Evolutionary conservation across 2,113 vertebrate genomes (phyloP), one percentile per base, ranked within the genome.

Genomic region (Muntiacus reevesi): DNA sequence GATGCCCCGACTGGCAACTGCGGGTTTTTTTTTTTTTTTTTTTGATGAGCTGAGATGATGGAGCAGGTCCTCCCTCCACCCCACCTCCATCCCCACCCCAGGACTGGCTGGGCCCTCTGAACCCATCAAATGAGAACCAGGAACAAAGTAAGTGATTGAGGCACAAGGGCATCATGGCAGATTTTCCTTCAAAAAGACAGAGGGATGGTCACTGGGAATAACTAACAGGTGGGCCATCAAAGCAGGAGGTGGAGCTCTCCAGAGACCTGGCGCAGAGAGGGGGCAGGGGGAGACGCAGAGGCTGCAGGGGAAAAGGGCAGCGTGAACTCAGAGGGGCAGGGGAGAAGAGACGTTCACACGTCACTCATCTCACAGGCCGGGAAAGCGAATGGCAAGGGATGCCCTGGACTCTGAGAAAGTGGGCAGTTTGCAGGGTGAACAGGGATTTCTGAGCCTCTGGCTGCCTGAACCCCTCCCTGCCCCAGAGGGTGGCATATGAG

Each of bases 401-500:
- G 17, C 13, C 81, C n/a, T 27, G 52, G 81, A 55, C 81, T 40
- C 11, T 40, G 57, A 57, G 6, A 25, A 19, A 11, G 36, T 1
- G 2, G 85, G 7, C 23, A 64, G 76, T 78, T 40, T 59, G 21
- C 12, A 36, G 8, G 21, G 30, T 14, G 30, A 76, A 90, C 40
- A 25, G 43, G 6, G 89, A 89, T 93, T 85, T 82, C 76, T 81
- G 62, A 96, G 71, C 45, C 17, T 83, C 47, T 36, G 85, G 79
- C 52, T 90, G 36, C 87, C 87, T 59, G 45, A 74, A 59, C 11
- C 33, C 57, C 60, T 79, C 43, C 7, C 43, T 71, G 23, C 27
- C 25, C 54, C 40, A 5, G 28, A 17, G 23, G 25, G 15, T 50
- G 10, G 5, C 7, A 62, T 62, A 33, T 50, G 52, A 89, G 40